Evolutionary conservation across 2,797 vertebrate genomes (phyloP), one percentile per base, ranked within the genome.

Genomic region (Arremon brunneinucha): DNA sequence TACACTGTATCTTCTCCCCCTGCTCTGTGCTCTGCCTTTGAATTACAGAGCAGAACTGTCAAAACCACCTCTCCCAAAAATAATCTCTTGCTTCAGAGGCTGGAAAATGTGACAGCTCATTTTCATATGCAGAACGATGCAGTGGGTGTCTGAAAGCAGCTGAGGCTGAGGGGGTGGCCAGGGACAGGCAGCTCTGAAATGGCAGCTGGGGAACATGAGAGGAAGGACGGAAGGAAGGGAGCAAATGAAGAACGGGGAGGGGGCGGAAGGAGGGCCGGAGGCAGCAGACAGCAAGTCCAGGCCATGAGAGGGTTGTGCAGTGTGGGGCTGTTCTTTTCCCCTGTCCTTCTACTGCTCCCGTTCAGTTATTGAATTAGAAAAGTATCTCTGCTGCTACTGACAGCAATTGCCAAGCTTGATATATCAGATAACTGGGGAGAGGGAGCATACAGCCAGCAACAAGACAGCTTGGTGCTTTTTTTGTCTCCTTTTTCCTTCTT

Each of bases 41-140:
- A 79, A 28, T 90, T 83, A 72, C 57, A 11, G 41, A 56, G 71
- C 70, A 87, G 71, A 77, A 37, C 90, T 74, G 64, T 74, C n/a
- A 50, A 87, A 95, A 81, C 68, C 49, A 35, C 64, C 84, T 82
- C 78, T 93, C 64, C 89, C 82, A 26, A 83, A 94, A 94, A 97
- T 94, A 95, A 83, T 78, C 68, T 67, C 46, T 79, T 55, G 71
- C 91, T 92, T 92, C 79, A 47, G 95, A 90, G 87, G 76, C 83
- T 95, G 96, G 93, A 95, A 95, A 95, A 93, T 87, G 76, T 94
- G 92, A 91, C 65, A 34, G 91, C 86, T 80, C 82, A 26, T 94
- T 89, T 82, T 77, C 96, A 75, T 89, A 76, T 43, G 80, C 78
- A 75, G 71, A 91, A 76, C 12, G 1, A 62, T 68, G 79, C 10